Percentiles rank a stretch among this genome's conserved stretches.
These are phyloP conservation scores for Cyrtorhinus lividipennis DNA, from an alignment of 1,140 invertebrate species.

Conservation along the genomic window DNA sequence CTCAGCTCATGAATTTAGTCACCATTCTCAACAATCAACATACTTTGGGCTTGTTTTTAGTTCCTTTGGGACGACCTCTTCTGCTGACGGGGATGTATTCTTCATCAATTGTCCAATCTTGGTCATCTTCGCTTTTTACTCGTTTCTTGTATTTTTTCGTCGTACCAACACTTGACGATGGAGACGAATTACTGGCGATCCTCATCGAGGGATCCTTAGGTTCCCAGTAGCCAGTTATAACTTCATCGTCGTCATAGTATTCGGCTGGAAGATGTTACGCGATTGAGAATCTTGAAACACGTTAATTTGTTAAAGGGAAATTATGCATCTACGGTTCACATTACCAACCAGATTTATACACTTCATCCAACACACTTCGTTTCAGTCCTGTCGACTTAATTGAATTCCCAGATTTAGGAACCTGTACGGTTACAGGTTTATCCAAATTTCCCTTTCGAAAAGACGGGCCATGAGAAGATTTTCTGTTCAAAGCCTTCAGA, in stretches of 20 bases:
- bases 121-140: constrained; percentile 16
- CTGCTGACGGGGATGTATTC: constrained; percentile 20
- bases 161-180: neutral
- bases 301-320: too few species aligned
- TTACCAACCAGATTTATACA: too few species aligned
- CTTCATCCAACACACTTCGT: too few species aligned
- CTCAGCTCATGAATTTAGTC: too few species aligned
- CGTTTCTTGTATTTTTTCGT: constrained; percentile 14
- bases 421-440: neutral
- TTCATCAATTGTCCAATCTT: constrained; percentile 21
- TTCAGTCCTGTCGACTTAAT: too few species aligned
- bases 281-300: neutral
- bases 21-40: too few species aligned
- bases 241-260: constrained; percentile 17
- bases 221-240: constrained; percentile 20
- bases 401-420: too few species aligned
- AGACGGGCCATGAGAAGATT: neutral
- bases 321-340: too few species aligned
- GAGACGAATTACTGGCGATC: neutral
- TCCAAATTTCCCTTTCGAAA: neutral
- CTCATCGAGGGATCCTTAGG: neutral
- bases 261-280: too few species aligned
- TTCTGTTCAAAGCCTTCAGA: neutral
- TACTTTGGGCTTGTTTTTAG: constrained; percentile 19
- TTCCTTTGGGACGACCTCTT: constrained; percentile 19